Evolutionary conservation across 2,113 vertebrate species (phyloP).

Genomic region (Chascanopsetta lugubris): DNA sequence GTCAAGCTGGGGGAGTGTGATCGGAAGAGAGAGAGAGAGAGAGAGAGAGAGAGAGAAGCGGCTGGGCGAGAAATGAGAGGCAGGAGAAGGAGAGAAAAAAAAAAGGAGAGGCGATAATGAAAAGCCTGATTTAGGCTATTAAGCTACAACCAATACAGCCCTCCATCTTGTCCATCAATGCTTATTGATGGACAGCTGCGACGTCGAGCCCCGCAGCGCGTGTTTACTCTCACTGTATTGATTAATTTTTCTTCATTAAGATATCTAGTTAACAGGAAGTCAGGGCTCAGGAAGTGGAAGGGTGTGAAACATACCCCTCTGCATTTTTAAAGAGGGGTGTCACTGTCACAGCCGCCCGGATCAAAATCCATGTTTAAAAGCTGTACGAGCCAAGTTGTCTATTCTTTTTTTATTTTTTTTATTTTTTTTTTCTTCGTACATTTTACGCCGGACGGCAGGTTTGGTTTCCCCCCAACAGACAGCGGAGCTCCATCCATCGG

Average conservation of each 20-base stretch:
- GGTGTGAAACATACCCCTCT: conserved; percentile 5
- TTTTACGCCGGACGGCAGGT: conserved; percentile 13
- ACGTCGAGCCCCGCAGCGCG: not conserved
- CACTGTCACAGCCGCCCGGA: conserved; percentile 9
- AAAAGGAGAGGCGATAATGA: conserved; percentile 64
- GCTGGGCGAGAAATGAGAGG: conserved; percentile 77
- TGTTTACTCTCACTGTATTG: conserved; percentile 11
- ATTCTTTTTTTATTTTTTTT: not conserved
- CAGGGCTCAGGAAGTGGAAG: not conserved
- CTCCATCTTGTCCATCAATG: conserved; percentile 45
- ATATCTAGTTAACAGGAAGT: conserved; percentile 1
- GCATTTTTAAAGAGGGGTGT: conserved; percentile 4
- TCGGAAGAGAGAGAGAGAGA: conserved; percentile 71
- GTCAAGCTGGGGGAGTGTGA: conserved; percentile 80
- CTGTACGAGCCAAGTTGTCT: conserved; percentile 14
- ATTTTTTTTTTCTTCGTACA: conserved; percentile 22
- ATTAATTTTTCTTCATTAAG: conserved; percentile 27
- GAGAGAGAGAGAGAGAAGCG: conserved; percentile 63
- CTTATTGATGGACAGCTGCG: conserved; percentile 28
- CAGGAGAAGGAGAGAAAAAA: conserved; percentile 65
- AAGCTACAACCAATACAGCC: conserved; percentile 58
- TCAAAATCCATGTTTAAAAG: conserved; percentile 35
- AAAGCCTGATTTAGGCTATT: conserved; percentile 76
- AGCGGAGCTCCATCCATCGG: conserved; percentile 50
- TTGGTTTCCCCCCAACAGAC: conserved; percentile 50